Conservation (phyloP, 2,113 vertebrate genomes). For the Psammodynastes pulverulentus region DNA sequence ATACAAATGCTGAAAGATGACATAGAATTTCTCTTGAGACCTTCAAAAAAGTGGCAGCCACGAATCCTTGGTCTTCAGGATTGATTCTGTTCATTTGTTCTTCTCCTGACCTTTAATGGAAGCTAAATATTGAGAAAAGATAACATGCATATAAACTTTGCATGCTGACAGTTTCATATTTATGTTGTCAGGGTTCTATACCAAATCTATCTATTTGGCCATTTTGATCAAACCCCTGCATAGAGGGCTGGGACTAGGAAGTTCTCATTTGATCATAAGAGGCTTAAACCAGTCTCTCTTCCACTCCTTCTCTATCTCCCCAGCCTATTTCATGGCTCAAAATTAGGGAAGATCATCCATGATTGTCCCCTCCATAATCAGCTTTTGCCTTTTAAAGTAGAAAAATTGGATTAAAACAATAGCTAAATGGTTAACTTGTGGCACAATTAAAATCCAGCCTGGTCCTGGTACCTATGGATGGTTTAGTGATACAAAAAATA, state of each 20-base stretch:
- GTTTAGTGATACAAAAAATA: too few species aligned
- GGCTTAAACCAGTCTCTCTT: neutral
- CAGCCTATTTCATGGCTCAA: neutral
- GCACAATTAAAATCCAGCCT: neutral
- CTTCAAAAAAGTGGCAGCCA: neutral
- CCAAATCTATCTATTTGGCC: neutral
- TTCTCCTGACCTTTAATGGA: neutral
- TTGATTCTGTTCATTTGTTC: neutral
- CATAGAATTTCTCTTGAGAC: neutral
- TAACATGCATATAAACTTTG: neutral
- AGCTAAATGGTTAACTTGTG: neutral
- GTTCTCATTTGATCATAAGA: neutral
- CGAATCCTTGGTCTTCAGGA: neutral
- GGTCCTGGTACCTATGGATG: too few species aligned
- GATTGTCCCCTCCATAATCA: neutral
- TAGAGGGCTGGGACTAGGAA: neutral
- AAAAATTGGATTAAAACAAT: neutral
- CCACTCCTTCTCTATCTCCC: neutral
- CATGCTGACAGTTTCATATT: neutral
- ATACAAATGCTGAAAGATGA: neutral
- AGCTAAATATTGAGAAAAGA: neutral
- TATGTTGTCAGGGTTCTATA: neutral
- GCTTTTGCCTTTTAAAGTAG: neutral
- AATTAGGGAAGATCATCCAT: neutral
- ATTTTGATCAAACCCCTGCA: neutral